Conservation (phyloP, 2,113 vertebrate species). For the Perccottus glenii region DNA sequence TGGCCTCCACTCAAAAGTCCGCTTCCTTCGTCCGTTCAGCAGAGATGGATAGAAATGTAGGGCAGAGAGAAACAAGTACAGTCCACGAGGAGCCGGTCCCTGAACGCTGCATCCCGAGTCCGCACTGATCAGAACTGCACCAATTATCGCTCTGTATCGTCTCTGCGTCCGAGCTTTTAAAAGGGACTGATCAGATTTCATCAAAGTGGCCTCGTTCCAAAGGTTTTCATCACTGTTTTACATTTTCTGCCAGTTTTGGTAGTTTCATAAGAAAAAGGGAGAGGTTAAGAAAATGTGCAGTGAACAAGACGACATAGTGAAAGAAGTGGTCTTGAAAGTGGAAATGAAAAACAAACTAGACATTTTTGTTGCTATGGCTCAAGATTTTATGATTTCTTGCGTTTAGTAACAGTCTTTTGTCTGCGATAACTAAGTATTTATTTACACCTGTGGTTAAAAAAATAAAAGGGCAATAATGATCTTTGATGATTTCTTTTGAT, state of each 20-base stretch:
- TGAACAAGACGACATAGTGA: too few relatives aligned
- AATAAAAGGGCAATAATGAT: too few relatives aligned
- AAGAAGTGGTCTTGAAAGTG: too few relatives aligned
- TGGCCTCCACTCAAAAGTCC: constrained; percentile 77
- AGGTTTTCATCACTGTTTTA: constrained; percentile 43
- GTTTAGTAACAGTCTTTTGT: too few relatives aligned
- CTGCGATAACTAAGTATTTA: too few relatives aligned
- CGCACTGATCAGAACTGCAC: constrained; percentile 25
- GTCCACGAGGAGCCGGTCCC: constrained; percentile 63
- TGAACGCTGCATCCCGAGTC: constrained; percentile 40
- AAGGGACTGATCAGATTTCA: constrained; percentile 54
- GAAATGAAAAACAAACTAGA: too few relatives aligned
- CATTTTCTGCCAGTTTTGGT: constrained; percentile 2
- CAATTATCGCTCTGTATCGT: constrained; percentile 55
- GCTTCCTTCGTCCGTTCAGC: constrained; percentile 70
- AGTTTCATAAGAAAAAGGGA: neutral
- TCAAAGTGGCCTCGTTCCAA: constrained; percentile 54
- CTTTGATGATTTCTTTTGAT: too few relatives aligned
- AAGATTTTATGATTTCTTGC: too few relatives aligned
- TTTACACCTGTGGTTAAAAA: too few relatives aligned
- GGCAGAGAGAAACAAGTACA: constrained; percentile 63
- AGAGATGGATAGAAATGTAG: constrained; percentile 72
- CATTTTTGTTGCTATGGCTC: too few relatives aligned
- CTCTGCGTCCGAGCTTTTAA: constrained; percentile 54
- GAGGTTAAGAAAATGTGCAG: too few relatives aligned